These are phyloP conservation scores for Percopsis omiscomaycus DNA, from an alignment of 2,797 vertebrate species.

Conservation along the genomic window DNA sequence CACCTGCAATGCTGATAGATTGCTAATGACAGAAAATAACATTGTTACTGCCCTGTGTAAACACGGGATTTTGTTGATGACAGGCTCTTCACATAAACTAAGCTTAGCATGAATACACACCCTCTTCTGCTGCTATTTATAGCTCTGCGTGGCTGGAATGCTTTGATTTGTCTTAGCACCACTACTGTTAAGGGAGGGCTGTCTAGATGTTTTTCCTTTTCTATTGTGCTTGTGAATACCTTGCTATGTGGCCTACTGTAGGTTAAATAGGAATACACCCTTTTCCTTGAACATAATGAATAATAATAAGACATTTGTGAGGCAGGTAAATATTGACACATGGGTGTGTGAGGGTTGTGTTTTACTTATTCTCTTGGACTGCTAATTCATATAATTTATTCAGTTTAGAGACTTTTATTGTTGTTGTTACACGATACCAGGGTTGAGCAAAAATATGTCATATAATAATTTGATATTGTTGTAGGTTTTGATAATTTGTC, in stretches of 20 bases:
- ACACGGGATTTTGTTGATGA: constrained; percentile 61
- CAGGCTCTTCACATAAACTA: constrained; percentile 49
- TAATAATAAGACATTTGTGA: too few relatives aligned
- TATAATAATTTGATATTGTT: neutral
- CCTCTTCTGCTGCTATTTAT: constrained; percentile 70
- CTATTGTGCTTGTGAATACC: constrained; percentile 35
- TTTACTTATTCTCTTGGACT: constrained; percentile 18
- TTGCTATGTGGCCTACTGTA: constrained; percentile 9
- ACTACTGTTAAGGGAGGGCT: constrained; percentile 48
- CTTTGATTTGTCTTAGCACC: constrained; percentile 68
- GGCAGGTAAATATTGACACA: neutral
- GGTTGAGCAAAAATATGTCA: too few relatives aligned
- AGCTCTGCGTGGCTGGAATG: constrained; percentile 55
- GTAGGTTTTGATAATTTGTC: neutral
- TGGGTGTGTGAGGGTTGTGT: constrained; percentile 5
- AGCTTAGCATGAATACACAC: constrained; percentile 64
- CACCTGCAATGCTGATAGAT: constrained; percentile 4
- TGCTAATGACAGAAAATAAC: constrained; percentile 14
- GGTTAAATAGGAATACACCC: neutral
- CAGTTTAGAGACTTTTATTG: too few relatives aligned
- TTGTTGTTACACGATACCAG: too few relatives aligned
- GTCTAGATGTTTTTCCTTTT: constrained; percentile 49
- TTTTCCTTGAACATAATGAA: neutral
- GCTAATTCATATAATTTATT: constrained; percentile 15
- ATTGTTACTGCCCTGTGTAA: constrained; percentile 49